Conservation (phyloP, 1,140 invertebrate species). For the Pseudomyrmex gracilis region DNA sequence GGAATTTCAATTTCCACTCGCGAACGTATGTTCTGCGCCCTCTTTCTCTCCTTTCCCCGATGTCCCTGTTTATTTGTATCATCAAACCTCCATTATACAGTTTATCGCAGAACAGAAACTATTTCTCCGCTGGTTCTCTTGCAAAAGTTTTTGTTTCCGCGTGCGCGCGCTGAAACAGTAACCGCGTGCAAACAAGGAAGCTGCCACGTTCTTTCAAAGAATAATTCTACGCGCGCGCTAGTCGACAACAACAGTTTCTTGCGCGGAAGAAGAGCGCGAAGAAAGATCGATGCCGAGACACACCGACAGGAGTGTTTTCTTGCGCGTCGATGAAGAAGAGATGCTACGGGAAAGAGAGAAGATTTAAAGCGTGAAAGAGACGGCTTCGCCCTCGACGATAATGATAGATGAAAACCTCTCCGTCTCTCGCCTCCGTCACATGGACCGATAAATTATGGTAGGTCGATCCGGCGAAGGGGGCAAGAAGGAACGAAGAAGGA, state of each 20-base stretch:
- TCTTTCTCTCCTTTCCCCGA: not conserved
- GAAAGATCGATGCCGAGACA: conserved; percentile 66
- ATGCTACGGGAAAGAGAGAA: conserved; percentile 50
- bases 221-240: conserved; percentile 26
- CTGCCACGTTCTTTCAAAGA: conserved; percentile 31
- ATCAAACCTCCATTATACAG: conserved; percentile 33
- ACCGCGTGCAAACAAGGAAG: conserved; percentile 30
- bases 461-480: conserved; percentile 41
- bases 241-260: conserved; percentile 51
- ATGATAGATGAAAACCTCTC: conserved; percentile 71
- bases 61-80: conserved; percentile 31
- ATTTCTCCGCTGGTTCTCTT: conserved; percentile 1
- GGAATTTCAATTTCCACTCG: conserved; percentile 36
- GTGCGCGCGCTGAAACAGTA: conserved; percentile 33
- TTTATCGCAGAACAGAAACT: conserved; percentile 36
- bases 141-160: conserved; percentile 29
- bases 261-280: conserved; percentile 55
- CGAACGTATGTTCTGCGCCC: not conserved
- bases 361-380: conserved; percentile 56
- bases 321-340: conserved; percentile 55
- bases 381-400: conserved; percentile 68
- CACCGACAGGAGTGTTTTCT: conserved; percentile 64
- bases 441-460: conserved; percentile 72
- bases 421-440: conserved; percentile 59
- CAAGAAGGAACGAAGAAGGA: too few species aligned